These are phyloP conservation scores for Corbicula japonica DNA, from an alignment of 2,888 invertebrate genomes.

Conservation along the genomic window DNA sequence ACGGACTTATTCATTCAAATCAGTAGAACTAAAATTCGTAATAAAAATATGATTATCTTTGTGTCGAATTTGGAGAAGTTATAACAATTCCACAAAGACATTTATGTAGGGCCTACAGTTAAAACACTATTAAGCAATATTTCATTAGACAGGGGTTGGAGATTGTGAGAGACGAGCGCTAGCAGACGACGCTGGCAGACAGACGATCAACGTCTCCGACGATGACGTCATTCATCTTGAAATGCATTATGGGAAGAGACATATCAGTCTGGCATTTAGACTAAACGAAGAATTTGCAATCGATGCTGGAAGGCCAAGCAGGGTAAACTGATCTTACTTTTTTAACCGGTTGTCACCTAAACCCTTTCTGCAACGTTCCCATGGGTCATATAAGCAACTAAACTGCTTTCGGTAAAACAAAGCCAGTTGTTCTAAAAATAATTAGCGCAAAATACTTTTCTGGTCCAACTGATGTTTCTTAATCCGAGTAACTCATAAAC, in stretches of 20 bases:
- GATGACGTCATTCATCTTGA: slow-evolving; percentile 44
- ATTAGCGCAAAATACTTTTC: too few species aligned
- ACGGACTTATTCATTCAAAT: too few species aligned
- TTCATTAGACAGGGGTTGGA: slow-evolving; percentile 52
- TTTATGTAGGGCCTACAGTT: not conserved
- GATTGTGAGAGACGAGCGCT: slow-evolving; percentile 27
- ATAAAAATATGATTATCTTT: too few species aligned
- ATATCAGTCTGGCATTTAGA: slow-evolving; percentile 28
- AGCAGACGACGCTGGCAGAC: slow-evolving; percentile 15
- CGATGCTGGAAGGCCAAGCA: slow-evolving; percentile 37
- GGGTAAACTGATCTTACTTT: slow-evolving; percentile 13
- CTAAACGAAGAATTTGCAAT: slow-evolving; percentile 46
- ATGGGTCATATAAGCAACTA: too few species aligned
- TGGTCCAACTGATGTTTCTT: too few species aligned
- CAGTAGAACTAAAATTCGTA: too few species aligned
- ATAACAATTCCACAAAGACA: not conserved
- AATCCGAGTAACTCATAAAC: too few species aligned
- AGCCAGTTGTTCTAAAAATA: too few species aligned
- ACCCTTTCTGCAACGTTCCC: too few species aligned
- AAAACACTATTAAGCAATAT: not conserved
- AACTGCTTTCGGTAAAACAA: too few species aligned
- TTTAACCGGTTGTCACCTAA: not conserved
- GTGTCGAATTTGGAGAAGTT: not conserved
- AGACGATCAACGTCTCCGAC: slow-evolving; percentile 40
- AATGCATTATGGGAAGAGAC: slow-evolving; percentile 36